Base-by-base conservation (phyloP, 2,113 vertebrate genomes). In the Porphyrio hochstetteri region DNA sequence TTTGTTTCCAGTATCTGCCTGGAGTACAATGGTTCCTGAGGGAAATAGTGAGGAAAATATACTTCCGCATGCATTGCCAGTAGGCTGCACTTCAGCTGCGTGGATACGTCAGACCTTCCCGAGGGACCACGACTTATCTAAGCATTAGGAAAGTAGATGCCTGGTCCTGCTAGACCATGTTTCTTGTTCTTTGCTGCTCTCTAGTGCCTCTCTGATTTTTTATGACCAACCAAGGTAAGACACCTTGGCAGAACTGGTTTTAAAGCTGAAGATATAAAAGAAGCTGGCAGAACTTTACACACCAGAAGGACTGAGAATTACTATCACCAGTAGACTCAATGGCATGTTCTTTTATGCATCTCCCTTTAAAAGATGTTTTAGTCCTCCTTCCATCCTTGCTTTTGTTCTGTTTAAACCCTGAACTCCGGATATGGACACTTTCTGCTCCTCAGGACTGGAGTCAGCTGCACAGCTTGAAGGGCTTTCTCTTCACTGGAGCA, bases 31-130 rank as follows among this genome's bases (percentile, higher is more conserved):
- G 33, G 11, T 70, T 74, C 13, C 33, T 63, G 17, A 75, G 31
- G n/a, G 14, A 31, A 29, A 7, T 7, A 65, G 0, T 53, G 17
- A 65, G 40, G 48, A 48, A 90, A 60, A 56, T 0, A 0, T 74
- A 13, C 33, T 93, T 69, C 31, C 16, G n/a, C 2, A 4, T 19
- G 3, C 5, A 7, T 63, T 69, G 38, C 20, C 19, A 52, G 9
- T 17, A 81, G 18, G 13, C 12, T 61, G 11, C 38, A 31, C 40
- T 84, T 90, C 18, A 87, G 64, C 21, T 74, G 11, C 0, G 0
- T 13, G 50, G 36, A 59, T 17, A 3, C 24, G 13, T 36, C 36
- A 83, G 68, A 60, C 1, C 19, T 70, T 74, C 46, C 65, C 78
- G 48, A 82, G 11, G 35, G 25, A 44, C 5, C 18, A 52, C 16